These are phyloP conservation scores for Megalops atlanticus DNA, from an alignment of 2,113 vertebrate genomes.

Conservation along the genomic window DNA sequence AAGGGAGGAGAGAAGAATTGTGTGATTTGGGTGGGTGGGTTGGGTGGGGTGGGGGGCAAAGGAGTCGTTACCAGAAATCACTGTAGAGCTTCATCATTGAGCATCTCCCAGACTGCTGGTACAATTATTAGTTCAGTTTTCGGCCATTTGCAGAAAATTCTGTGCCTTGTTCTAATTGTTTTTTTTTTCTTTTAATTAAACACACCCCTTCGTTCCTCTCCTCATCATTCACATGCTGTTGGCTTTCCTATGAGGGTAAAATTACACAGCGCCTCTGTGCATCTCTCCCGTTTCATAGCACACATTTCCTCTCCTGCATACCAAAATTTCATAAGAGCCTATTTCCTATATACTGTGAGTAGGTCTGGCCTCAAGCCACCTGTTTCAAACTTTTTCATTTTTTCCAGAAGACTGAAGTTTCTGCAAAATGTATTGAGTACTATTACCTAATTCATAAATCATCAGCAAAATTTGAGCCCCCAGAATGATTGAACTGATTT, in stretches of 20 bases:
- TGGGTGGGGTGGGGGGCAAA: conserved; percentile 67
- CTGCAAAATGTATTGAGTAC: background rate
- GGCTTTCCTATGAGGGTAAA: conserved; percentile 66
- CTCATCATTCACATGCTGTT: conserved; percentile 57
- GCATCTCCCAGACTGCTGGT: conserved; percentile 85
- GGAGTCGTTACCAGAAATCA: conserved; percentile 74
- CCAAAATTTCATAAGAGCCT: conserved; percentile 51
- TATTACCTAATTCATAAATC: background rate
- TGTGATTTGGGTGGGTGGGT: conserved; percentile 60
- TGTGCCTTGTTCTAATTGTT: conserved; percentile 92
- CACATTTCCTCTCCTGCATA: conserved; percentile 52
- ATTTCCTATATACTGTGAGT: conserved; percentile 69
- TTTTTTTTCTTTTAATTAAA: conserved; percentile 53
- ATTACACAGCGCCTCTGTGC: conserved; percentile 59
- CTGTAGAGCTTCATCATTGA: conserved; percentile 88
- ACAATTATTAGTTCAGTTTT: conserved; percentile 79
- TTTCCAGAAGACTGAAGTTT: conserved; percentile 45
- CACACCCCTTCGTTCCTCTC: conserved; percentile 31
- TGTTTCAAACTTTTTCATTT: conserved; percentile 48
- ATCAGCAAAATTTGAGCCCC: background rate
- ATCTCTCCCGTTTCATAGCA: conserved; percentile 55
- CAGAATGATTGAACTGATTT: too few relatives aligned
- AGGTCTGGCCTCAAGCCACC: conserved; percentile 60
- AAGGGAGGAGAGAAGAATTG: conserved; percentile 26
- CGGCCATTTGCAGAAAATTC: conserved; percentile 92